These are phyloP conservation scores for Prosapia bicincta DNA, from an alignment of 2,888 invertebrate species.

Conservation along the genomic window DNA sequence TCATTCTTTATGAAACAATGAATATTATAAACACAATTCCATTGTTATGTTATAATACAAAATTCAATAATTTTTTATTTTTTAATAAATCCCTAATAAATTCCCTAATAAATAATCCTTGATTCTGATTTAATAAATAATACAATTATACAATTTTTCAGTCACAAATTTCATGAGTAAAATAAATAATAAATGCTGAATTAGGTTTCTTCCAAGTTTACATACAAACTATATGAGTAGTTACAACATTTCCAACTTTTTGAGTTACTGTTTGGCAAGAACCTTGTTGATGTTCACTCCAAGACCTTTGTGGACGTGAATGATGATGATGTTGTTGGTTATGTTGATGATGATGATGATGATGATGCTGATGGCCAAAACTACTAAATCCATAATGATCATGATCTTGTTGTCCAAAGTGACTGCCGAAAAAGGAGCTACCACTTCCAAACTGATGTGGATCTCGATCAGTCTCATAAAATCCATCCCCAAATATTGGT, in stretches of 20 bases:
- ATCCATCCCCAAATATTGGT: neutral
- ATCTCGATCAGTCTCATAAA: constrained; percentile 9
- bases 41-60: no score
- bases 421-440: constrained; percentile 25
- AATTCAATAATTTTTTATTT: no score
- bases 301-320: neutral
- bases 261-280: constrained; percentile 20
- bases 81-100: no score
- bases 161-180: no score
- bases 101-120: no score
- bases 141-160: no score
- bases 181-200: no score
- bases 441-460: constrained; percentile 23
- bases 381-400: neutral
- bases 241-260: constrained; percentile 24
- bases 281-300: neutral
- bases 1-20: no score
- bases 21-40: no score
- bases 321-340: neutral
- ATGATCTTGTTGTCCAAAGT: constrained; percentile 13
- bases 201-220: no score
- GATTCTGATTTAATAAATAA: no score
- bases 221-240: constrained; percentile 22
- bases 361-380: neutral
- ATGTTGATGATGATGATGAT: no score